Evolutionary conservation across 2,888 invertebrate genomes (phyloP), one percentile per base, ranked within the genome.

Genomic region (Phorcus lineatus): DNA sequence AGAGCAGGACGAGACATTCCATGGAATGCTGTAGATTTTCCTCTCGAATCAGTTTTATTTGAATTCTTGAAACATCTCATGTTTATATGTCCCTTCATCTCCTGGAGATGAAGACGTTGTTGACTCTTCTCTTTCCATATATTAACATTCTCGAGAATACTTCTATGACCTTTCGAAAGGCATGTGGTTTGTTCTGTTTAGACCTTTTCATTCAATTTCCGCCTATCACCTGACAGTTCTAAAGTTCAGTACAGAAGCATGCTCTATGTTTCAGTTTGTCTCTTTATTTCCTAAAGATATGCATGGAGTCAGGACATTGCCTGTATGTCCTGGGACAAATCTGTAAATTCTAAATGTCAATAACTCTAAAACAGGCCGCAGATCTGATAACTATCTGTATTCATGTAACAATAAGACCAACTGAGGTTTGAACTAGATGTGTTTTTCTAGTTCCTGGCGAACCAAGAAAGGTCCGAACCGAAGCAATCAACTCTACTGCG

Each of bases 401-500:
- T 53, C 53, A 22, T 53, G 19, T 74, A 52, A 13, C 28, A 47
- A 52, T 40, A n/a, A 36, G 4, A n/a, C 19, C 13, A 22, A 54
- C 6, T n/a, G 28, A 24, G 70, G 6, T 11, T 57, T 70, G 19
- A 79, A 47, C 75, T 80, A 36, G 74, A 66, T 66, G n/a, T 74
- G 9, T 82, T 82, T 76, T 95, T 76, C n/a, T 55, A 99, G 99
- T 99, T 95, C 99, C 99, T 89, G 98, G 98, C 86, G 97, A 98
- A 94, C 99, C 99, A 77, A 97, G 97, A 94, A 97, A 97, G 91
- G 97, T 99, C 85, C 96, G 96, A 93, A 96, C 96, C 66, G 95
- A 95, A 83, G 95, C 97, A 28, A 95, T 99, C 92, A 99, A 99
- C 94, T 99, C 99, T 0, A 98, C 99, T n/a, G 96, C 98, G 54